Conservation (phyloP, 2,113 vertebrate species). For the Vireo altiloquus region DNA sequence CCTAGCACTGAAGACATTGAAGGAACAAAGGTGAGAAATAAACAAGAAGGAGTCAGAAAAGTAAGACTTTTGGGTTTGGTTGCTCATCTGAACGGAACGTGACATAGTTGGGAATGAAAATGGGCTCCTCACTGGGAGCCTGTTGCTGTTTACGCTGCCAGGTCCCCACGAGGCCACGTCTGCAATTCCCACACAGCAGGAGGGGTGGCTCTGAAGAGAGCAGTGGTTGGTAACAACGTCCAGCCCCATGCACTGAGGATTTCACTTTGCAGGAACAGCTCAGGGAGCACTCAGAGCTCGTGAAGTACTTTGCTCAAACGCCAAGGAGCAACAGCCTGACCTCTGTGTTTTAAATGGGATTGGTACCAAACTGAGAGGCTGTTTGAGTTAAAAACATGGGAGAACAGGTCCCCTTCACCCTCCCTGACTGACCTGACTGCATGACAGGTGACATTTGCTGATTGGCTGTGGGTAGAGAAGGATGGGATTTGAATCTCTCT, state of each 20-base stretch:
- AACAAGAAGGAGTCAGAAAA: not conserved
- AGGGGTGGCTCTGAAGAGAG: not conserved
- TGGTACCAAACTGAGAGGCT: not conserved
- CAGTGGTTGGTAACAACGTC: not conserved
- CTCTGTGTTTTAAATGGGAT: not conserved
- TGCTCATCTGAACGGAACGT: not conserved
- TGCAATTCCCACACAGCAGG: too few species aligned
- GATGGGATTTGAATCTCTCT: slow-evolving; percentile 94
- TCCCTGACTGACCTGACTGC: slow-evolving; percentile 83
- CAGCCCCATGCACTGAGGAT: not conserved
- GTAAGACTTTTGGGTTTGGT: not conserved
- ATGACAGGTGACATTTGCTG: slow-evolving; percentile 93
- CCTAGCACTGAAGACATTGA: not conserved
- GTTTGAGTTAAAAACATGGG: not conserved
- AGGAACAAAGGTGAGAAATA: not conserved
- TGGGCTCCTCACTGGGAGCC: accelerated
- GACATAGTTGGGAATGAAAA: not conserved
- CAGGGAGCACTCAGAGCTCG: accelerated
- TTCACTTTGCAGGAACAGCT: not conserved
- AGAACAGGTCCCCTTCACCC: not conserved
- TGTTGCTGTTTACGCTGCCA: not conserved
- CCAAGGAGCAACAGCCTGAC: not conserved
- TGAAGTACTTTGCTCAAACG: not conserved
- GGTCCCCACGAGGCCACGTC: not conserved
- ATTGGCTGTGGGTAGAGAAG: slow-evolving; percentile 85